Evolutionary conservation across 2,797 vertebrate genomes (phyloP).

Genomic region (Sebastes steindachneri): DNA sequence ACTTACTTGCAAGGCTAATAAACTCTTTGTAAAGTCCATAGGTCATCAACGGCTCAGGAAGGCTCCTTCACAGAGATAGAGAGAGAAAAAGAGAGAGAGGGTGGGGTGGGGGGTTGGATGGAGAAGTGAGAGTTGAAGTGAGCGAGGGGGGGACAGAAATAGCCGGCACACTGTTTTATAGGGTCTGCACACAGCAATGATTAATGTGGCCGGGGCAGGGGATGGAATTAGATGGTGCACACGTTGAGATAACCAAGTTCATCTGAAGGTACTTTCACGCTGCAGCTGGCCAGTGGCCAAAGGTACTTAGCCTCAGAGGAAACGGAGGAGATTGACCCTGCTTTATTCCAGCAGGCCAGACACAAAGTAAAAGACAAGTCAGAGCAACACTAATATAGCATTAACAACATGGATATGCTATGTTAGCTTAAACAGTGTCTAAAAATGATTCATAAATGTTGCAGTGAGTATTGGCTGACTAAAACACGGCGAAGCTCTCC

Average conservation of each 20-base stretch:
- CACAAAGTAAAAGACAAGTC: constrained; percentile 40
- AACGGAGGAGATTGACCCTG: constrained; percentile 62
- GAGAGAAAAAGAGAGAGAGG: constrained; percentile 17
- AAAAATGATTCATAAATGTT: background rate
- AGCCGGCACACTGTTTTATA: constrained; percentile 80
- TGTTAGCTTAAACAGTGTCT: background rate
- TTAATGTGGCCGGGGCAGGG: constrained; percentile 79
- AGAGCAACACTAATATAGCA: constrained; percentile 31
- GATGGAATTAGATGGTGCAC: constrained; percentile 80
- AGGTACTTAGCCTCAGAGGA: constrained; percentile 70
- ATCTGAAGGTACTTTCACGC: constrained; percentile 84
- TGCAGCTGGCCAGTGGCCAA: constrained; percentile 73
- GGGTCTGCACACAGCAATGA: constrained; percentile 80
- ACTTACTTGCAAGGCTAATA: constrained; percentile 95
- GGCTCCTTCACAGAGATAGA: constrained; percentile 86
- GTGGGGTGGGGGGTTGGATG: constrained; percentile 2
- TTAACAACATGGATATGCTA: constrained; percentile 3
- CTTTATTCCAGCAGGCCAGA: constrained; percentile 45
- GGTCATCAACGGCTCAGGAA: constrained; percentile 98
- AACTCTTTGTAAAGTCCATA: constrained; percentile 95
- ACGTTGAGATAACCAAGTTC: constrained; percentile 83
- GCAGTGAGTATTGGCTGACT: background rate
- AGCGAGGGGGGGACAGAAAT: constrained; percentile 72
- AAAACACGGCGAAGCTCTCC: background rate
- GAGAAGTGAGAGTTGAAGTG: constrained; percentile 63